Percentiles rank a stretch among this genome's conserved stretches.
Evolutionary conservation across 2,888 invertebrate genomes (phyloP).

Genomic region (Acheta domesticus): DNA sequence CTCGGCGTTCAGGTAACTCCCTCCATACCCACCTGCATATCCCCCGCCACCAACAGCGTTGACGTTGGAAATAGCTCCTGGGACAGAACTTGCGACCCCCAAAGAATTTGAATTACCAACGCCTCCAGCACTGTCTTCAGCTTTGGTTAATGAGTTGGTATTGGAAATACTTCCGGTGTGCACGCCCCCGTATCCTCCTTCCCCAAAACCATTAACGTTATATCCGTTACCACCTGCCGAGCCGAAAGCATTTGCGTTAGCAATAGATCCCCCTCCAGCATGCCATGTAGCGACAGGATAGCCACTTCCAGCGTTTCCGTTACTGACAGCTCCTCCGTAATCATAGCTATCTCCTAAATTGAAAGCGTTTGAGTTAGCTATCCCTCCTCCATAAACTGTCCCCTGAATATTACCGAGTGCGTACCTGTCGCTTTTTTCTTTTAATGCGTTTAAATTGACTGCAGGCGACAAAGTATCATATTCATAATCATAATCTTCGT

Average conservation of each 20-base stretch:
- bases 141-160: no score
- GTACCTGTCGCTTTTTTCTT: no score
- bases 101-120: background rate
- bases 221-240: background rate
- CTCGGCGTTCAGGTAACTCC: background rate
- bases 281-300: background rate
- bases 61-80: background rate
- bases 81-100: background rate
- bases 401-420: no score
- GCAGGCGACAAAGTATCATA: background rate
- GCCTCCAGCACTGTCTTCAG: no score
- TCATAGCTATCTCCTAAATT: background rate
- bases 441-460: background rate
- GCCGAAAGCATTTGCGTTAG: background rate
- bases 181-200: background rate
- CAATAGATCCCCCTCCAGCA: background rate
- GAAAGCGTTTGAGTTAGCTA: background rate
- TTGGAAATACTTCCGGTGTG: no score
- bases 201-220: background rate
- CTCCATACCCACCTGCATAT: background rate
- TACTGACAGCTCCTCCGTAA: background rate
- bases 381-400: no score
- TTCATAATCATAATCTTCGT: background rate
- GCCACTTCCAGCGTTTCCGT: background rate
- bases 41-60: background rate